phyloP scores from a whole-genome alignment of 2,113 vertebrate species.

The Cyprinus carpio region DNA sequence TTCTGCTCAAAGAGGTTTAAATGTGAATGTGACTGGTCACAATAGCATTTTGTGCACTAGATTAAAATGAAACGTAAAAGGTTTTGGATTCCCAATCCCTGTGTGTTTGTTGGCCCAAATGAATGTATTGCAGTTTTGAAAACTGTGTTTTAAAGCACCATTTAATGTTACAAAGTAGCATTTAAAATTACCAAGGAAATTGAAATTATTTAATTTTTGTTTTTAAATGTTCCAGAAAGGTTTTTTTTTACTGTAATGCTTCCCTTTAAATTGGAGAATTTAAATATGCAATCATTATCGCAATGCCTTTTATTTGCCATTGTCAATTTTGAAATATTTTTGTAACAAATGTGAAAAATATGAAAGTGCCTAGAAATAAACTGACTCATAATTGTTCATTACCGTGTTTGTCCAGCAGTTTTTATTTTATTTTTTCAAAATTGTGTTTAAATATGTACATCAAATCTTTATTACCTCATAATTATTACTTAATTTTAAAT shows the following conservation, averaged over 20 bases:
- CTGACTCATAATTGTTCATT: slow-evolving; percentile 7
- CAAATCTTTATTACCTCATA: neutral
- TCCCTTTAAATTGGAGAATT: slow-evolving; percentile 1
- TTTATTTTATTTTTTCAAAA: too few relatives aligned
- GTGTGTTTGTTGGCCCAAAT: slow-evolving; percentile 20
- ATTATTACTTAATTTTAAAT: neutral
- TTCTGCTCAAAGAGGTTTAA: neutral
- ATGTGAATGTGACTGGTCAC: slow-evolving; percentile 9
- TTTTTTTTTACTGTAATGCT: neutral
- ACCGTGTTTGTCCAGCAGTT: neutral
- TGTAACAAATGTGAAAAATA: slow-evolving; percentile 35
- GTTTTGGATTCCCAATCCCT: slow-evolving; percentile 1
- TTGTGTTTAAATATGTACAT: neutral
- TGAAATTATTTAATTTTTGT: neutral
- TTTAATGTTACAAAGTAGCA: slow-evolving; percentile 39
- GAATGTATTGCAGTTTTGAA: slow-evolving; percentile 34
- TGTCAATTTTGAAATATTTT: slow-evolving; percentile 10
- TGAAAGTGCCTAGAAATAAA: slow-evolving; percentile 21
- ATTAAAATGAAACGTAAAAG: slow-evolving; percentile 6
- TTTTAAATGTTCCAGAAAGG: neutral
- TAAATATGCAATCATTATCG: neutral
- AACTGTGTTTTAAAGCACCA: neutral
- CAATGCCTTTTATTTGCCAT: slow-evolving; percentile 12
- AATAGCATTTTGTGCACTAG: neutral
- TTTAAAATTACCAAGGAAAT: slow-evolving; percentile 17